Conservation (phyloP, 2,113 vertebrate species). For the Sinocyclocheilus anophthalmus region DNA sequence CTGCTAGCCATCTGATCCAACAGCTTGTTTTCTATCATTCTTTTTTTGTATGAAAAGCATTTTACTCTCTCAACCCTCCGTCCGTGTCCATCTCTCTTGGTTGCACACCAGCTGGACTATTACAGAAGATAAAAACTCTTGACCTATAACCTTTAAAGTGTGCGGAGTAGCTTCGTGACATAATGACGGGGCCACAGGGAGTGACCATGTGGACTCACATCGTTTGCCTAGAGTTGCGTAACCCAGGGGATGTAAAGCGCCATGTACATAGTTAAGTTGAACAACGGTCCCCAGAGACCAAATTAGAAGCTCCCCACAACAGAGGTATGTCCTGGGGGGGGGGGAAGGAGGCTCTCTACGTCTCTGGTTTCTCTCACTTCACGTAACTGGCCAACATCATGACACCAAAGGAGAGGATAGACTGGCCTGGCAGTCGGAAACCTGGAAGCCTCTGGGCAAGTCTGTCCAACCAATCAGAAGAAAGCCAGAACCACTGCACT, state of each 20-base stretch:
- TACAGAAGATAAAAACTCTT: neutral
- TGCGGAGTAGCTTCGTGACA: constrained; percentile 3
- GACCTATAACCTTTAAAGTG: constrained; percentile 14
- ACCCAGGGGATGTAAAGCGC: neutral
- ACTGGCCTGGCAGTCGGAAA: constrained; percentile 1
- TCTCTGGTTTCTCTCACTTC: constrained; percentile 8
- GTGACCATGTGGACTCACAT: neutral
- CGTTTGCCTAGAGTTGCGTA: neutral
- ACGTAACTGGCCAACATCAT: constrained; percentile 1
- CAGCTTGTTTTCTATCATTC: constrained; percentile 63
- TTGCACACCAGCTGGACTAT: constrained; percentile 7
- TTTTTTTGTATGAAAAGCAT: constrained; percentile 69
- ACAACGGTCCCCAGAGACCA: no score
- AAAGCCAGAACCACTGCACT: constrained; percentile 29
- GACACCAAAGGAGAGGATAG: neutral
- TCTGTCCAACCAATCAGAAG: constrained; percentile 28
- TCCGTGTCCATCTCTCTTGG: constrained; percentile 32
- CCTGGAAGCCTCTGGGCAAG: neutral
- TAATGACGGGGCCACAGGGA: constrained; percentile 17
- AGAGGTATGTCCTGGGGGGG: neutral
- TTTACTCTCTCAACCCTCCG: constrained; percentile 60
- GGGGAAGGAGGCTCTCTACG: neutral
- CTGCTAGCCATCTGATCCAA: constrained; percentile 45
- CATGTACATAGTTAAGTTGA: no score
- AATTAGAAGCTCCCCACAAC: neutral